Conservation (phyloP, 2,113 vertebrate genomes). For the Porphyrio hochstetteri region DNA sequence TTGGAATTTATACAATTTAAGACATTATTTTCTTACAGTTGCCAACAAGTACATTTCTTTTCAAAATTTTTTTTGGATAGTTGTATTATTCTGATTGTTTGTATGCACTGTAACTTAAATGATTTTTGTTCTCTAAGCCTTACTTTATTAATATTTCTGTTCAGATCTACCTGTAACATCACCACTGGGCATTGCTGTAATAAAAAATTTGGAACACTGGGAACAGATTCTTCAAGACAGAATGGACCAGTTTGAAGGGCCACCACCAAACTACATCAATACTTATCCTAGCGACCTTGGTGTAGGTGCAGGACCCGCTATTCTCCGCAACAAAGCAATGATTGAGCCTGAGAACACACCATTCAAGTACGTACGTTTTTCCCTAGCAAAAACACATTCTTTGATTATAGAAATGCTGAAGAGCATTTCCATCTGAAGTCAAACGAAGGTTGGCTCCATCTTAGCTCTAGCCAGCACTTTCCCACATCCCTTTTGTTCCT, state of each 20-base stretch:
- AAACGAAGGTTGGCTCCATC: not conserved
- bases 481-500: not conserved
- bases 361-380: conserved; percentile 85
- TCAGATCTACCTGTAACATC: conserved; percentile 94
- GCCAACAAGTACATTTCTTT: not conserved
- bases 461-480: not conserved
- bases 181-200: conserved; percentile 87
- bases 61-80: not conserved
- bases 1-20: not conserved
- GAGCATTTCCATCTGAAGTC: not conserved
- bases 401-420: not conserved
- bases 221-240: conserved; percentile 91
- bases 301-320: conserved; percentile 85
- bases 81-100: not conserved
- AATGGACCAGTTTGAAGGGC: conserved; percentile 94
- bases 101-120: not conserved
- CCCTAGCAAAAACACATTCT: not conserved
- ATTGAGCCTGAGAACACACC: conserved; percentile 97
- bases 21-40: not conserved
- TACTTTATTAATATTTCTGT: conserved; percentile 16
- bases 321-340: conserved; percentile 96
- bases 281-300: conserved; percentile 87
- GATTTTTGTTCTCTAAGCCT: not conserved
- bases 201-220: conserved; percentile 97
- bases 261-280: conserved; percentile 94